Base-by-base conservation (phyloP, 2,113 vertebrate genomes). In the Limnothrissa miodon region DNA sequence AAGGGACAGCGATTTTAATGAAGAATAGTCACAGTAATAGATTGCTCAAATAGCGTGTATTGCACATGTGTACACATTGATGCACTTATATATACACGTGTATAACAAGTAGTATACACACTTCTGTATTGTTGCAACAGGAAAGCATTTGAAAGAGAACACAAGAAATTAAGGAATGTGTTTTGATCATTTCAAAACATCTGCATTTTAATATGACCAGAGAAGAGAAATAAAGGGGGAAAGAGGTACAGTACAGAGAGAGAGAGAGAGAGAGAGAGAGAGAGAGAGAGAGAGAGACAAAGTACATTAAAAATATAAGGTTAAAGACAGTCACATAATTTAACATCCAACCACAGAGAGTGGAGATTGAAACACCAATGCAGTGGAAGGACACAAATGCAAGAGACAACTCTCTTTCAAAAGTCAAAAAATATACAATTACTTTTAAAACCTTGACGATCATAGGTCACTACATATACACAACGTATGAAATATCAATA, bases 1-100 rank as follows among this genome's bases (percentile, higher is more conserved):
- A 90, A 88, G 87, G 88, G 86, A 93, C 91, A 86, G 87, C 82
- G 84, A 89, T 90, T 88, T 90, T 90, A 87, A 92, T 91, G 90
- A 92, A 87, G 88, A 92, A 92, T 90, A 92, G 91, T 94, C 93
- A 94, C 94, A 94, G 93, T 93, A 93, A 94, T 91, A 93, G 93
- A 94, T 94, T 92, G 92, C 93, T 94, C 89, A 91, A 90, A 88
- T 93, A 93, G 91, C 89, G 89, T 92, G 93, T 94, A 94, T 94
- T 93, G 93, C 93, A 93, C 93, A 90, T 94, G 92, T 95, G 91
- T 90, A 94, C 92, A 94, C 93, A 88, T 88, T 89, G 90, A 92
- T 93, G 92, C 90, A 93, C 89, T 90, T 93, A 93, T 89, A 86
- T 94, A 90, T 95, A 94, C 93, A 94, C 83, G 92, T 93, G 93